Percentiles rank a stretch among this genome's conserved stretches.
phyloP scores from a whole-genome alignment of 2,113 vertebrate species.

The Cyprinus carpio region DNA sequence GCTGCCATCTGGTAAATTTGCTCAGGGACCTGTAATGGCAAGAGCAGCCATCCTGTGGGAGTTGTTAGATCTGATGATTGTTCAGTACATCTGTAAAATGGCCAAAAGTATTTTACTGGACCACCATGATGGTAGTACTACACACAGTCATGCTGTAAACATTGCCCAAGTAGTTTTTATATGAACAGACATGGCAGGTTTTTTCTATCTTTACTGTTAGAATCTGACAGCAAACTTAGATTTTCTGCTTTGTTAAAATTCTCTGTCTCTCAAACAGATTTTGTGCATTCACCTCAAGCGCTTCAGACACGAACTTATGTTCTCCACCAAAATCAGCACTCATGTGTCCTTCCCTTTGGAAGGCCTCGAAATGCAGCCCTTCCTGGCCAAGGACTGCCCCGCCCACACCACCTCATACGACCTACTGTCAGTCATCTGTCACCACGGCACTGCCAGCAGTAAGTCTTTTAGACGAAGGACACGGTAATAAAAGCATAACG shows the following conservation, averaged over 20 bases:
- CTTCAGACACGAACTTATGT: slow-evolving; percentile 98
- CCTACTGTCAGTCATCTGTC: slow-evolving; percentile 96
- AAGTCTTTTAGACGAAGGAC: slow-evolving; percentile 68
- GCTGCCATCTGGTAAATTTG: neutral
- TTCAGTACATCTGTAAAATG: neutral
- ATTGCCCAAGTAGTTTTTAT: neutral
- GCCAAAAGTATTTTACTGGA: neutral
- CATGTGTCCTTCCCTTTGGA: slow-evolving; percentile 96
- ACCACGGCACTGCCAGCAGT: slow-evolving; percentile 98
- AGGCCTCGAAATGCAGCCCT: slow-evolving; percentile 92
- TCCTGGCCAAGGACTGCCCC: slow-evolving; percentile 92
- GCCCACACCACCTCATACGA: slow-evolving; percentile 90
- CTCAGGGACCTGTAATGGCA: neutral
- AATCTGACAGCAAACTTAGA: neutral
- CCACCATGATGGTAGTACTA: neutral
- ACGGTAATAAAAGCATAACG: neutral
- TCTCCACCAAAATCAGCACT: slow-evolving; percentile 96
- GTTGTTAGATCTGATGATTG: slow-evolving; percentile 15
- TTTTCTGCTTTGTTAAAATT: slow-evolving; percentile 4
- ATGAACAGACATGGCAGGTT: neutral
- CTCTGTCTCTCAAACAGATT: slow-evolving; percentile 76
- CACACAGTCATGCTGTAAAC: neutral
- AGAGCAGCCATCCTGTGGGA: neutral
- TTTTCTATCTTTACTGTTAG: neutral
- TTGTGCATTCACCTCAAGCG: slow-evolving; percentile 96